Percentiles rank a stretch among this genome's conserved stretches.
These are phyloP conservation scores for Gymnoscelis rufifasciata DNA, from an alignment of 2,888 invertebrate genomes.

Conservation along the genomic window DNA sequence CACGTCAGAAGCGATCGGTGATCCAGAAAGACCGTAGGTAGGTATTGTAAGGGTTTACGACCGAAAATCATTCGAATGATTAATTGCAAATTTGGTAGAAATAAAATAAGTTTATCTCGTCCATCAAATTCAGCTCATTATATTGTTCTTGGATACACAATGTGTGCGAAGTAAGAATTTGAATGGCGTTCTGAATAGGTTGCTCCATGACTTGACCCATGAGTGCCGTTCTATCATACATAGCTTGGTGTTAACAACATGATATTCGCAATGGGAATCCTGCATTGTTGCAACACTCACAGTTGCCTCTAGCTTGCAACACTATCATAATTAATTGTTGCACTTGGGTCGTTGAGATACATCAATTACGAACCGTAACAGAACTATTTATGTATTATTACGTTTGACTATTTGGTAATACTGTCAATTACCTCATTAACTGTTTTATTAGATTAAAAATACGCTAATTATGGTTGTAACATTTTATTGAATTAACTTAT, in stretches of 20 bases:
- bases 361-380: conserved; percentile 19
- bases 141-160: too few species aligned
- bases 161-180: too few species aligned
- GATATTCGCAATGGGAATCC: conserved; percentile 48
- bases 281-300: conserved; percentile 45
- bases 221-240: too few species aligned
- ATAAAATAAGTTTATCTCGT: too few species aligned
- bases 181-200: too few species aligned
- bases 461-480: background rate
- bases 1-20: too few species aligned
- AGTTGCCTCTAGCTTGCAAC: conserved; percentile 11
- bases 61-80: too few species aligned
- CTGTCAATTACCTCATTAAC: conserved; percentile 5
- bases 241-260: conserved; percentile 31
- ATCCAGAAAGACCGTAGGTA: too few species aligned
- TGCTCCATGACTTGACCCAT: too few species aligned
- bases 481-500: background rate
- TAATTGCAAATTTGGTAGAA: too few species aligned
- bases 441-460: background rate
- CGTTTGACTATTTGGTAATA: conserved; percentile 14
- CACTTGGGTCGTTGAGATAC: conserved; percentile 15
- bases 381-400: conserved; percentile 10
- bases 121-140: too few species aligned
- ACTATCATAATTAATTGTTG: conserved; percentile 19
- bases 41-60: too few species aligned